Conservation (phyloP, 2,113 vertebrate genomes). For the Paralichthys olivaceus region DNA sequence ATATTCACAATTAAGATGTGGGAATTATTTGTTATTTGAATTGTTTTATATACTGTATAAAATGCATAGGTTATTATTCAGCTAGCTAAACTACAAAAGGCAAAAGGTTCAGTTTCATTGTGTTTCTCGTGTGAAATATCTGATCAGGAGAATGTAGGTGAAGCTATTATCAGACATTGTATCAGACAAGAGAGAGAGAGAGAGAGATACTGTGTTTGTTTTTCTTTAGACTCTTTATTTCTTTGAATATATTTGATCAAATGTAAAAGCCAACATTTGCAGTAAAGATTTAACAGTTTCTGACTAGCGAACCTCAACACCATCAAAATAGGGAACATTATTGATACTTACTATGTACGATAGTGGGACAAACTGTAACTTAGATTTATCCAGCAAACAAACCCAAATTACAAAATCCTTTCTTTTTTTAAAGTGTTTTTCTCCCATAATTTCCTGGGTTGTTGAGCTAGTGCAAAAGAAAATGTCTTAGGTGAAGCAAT, state of each 20-base stretch:
- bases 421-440: constrained; percentile 85
- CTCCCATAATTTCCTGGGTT: constrained; percentile 84
- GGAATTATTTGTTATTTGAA: too few species aligned
- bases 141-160: constrained; percentile 2
- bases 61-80: too few species aligned
- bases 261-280: constrained; percentile 97
- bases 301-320: constrained; percentile 98
- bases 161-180: constrained; percentile 24
- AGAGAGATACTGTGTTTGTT: constrained; percentile 88
- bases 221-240: constrained; percentile 95
- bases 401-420: constrained; percentile 92
- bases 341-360: constrained; percentile 88
- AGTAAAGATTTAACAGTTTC: constrained; percentile 97
- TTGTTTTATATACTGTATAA: too few species aligned
- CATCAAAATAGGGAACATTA: constrained; percentile 98
- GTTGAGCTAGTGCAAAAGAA: constrained; percentile 75
- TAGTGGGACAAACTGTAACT: constrained; percentile 89
- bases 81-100: too few species aligned
- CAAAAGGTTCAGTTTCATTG: not conserved
- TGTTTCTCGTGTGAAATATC: constrained; percentile 21
- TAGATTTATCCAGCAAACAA: constrained; percentile 95
- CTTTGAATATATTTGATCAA: constrained; percentile 96
- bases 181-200: too few species aligned
- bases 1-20: not conserved
- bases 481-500: constrained; percentile 61